A percentile compares a stretch with the other conserved stretches of the same genome.
phyloP scores from a whole-genome alignment of 2,113 vertebrate genomes.

The Lamprotornis superbus region DNA sequence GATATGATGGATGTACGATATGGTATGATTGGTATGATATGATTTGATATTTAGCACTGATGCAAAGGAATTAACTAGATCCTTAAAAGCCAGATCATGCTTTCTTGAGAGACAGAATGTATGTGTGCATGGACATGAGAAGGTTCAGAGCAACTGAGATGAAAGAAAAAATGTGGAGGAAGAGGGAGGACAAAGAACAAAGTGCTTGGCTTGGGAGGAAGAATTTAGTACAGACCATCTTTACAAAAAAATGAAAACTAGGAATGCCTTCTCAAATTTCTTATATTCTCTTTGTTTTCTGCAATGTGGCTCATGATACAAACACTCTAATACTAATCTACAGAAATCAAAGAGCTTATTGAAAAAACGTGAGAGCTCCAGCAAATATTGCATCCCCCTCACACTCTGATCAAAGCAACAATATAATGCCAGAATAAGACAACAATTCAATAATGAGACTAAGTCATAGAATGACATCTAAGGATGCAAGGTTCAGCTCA shows the following conservation, averaged over 20 bases:
- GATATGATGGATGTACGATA: neutral
- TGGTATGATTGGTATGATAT: too few relatives aligned
- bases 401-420: slow-evolving; percentile 30
- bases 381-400: neutral
- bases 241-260: neutral
- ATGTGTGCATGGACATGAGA: neutral
- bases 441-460: neutral
- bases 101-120: neutral
- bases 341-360: neutral
- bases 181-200: neutral
- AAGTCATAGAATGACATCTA: neutral
- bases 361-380: neutral
- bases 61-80: neutral
- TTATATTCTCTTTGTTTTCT: neutral
- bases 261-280: neutral
- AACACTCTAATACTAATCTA: neutral
- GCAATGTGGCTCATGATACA: neutral
- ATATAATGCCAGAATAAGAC: neutral
- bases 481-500: neutral
- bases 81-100: neutral
- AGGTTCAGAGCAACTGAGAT: neutral
- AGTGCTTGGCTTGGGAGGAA: neutral
- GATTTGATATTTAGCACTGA: neutral
- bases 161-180: neutral
- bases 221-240: neutral